Evolutionary conservation across 2,888 invertebrate species (phyloP).

Genomic region (Lasioglossum malachurum): DNA sequence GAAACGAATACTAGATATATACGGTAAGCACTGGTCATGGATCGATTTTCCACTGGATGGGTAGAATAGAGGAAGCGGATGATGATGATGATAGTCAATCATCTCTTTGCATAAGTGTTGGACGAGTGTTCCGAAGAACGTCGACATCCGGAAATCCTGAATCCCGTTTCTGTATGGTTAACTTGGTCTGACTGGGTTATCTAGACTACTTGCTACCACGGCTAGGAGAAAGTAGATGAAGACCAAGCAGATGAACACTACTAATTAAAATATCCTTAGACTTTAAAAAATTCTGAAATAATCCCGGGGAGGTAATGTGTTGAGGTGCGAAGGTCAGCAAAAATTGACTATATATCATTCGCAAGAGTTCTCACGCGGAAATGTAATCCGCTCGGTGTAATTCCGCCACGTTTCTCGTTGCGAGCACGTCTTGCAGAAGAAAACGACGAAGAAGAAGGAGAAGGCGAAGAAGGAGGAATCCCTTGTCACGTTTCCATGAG

Average conservation of each 20-base stretch:
- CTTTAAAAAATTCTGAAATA: no score
- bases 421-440: background rate
- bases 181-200: background rate
- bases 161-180: background rate
- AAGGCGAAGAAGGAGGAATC: background rate
- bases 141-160: background rate
- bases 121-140: background rate
- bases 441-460: background rate
- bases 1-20: background rate
- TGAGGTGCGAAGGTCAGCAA: background rate
- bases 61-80: background rate
- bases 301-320: background rate
- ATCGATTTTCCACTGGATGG: background rate
- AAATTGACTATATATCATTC: background rate
- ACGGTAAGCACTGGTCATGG: no score
- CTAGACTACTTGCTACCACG: background rate
- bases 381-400: background rate
- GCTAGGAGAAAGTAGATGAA: background rate
- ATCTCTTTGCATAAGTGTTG: background rate
- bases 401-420: background rate
- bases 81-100: background rate
- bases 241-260: background rate
- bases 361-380: background rate
- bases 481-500: constrained; percentile 42
- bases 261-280: no score